Evolutionary conservation across 1,140 invertebrate genomes (phyloP), one percentile per base, ranked within the genome.

Genomic region (Drosophila pruinosa): DNA sequence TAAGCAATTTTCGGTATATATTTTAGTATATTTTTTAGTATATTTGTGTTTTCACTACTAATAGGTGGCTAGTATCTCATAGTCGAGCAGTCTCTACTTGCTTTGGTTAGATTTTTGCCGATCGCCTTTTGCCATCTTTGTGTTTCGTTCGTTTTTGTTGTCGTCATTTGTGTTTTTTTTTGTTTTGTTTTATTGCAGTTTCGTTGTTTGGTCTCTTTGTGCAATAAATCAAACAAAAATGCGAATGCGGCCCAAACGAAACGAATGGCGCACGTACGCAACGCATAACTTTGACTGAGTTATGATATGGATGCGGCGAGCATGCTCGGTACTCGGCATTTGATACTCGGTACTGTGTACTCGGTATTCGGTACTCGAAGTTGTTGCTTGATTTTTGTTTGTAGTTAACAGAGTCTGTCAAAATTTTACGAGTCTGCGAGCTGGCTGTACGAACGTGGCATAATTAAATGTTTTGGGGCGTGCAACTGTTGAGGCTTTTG

Each of bases 181-280:
- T 17, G 31, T 3, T 43, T 48, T 63, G 15, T 68, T 43, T 64
- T 61, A 3, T 54, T 59, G 34, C 54, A 59, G 43, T 56, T 59
- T 75, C 19, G 17, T 17, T 72, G 36, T 67, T n/a, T 39, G 58
- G 57, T 52, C 76, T 67, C 59, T 67, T 58, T 69, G 24, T 48
- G 63, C 38, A 67, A 88, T 86, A 86, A 86, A 88, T 86, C 81
- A 86, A 86, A n/a, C n/a, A n/a, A n/a, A n/a, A n/a, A 88, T 65
- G 76, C 72, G 68, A 71, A 26, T 57, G 53, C 61, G 68, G 59
- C 72, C 38, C 71, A 73, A 70, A 74, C 72, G 61, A 73, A 70
- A 74, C 72, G 61, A 86, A 77, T 68, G 74, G 70, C n/a, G n/a
- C 81, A 86, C 81, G 81, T 86, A 86, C 81, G 58, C 70, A 88